Evolutionary conservation across 1,140 invertebrate genomes (phyloP).

Genomic region (Zaprionus ghesquierei): DNA sequence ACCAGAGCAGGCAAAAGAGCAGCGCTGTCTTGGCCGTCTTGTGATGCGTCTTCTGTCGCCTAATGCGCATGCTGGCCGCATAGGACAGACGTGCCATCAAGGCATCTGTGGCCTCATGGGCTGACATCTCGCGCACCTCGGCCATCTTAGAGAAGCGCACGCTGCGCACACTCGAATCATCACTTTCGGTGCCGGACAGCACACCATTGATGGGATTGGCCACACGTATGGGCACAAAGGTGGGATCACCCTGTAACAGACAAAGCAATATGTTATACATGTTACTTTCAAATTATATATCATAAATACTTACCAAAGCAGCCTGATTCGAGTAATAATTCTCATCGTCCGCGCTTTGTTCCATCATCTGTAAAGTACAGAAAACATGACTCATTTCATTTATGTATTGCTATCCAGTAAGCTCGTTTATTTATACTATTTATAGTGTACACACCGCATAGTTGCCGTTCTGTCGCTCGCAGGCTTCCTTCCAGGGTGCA

Average conservation of each 20-base stretch:
- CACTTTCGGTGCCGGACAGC: slow-evolving; percentile 91
- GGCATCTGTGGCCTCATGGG: slow-evolving; percentile 92
- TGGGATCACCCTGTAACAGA: slow-evolving; percentile 88
- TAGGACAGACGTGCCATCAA: slow-evolving; percentile 93
- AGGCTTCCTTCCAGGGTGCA: slow-evolving; percentile 91
- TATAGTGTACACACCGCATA: slow-evolving; percentile 85
- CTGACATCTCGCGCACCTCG: slow-evolving; percentile 92
- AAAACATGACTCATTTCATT: not conserved
- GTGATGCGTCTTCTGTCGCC: slow-evolving; percentile 77
- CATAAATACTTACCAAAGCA: slow-evolving; percentile 35
- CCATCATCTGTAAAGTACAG: slow-evolving; percentile 84
- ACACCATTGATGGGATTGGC: slow-evolving; percentile 73
- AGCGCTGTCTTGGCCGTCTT: slow-evolving; percentile 90
- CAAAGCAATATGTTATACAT: not conserved
- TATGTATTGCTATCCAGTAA: not conserved
- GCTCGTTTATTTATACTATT: not conserved
- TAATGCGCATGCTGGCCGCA: slow-evolving; percentile 88
- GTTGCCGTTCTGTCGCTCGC: slow-evolving; percentile 85
- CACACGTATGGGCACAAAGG: slow-evolving; percentile 92
- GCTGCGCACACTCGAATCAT: slow-evolving; percentile 89
- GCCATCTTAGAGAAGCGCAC: slow-evolving; percentile 93
- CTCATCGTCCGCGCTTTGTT: slow-evolving; percentile 86
- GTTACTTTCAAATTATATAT: not conserved
- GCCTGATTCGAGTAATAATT: slow-evolving; percentile 84
- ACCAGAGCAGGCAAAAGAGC: slow-evolving; percentile 91